Conservation (phyloP, 2,888 invertebrate genomes). For the Clanis bilineata region DNA sequence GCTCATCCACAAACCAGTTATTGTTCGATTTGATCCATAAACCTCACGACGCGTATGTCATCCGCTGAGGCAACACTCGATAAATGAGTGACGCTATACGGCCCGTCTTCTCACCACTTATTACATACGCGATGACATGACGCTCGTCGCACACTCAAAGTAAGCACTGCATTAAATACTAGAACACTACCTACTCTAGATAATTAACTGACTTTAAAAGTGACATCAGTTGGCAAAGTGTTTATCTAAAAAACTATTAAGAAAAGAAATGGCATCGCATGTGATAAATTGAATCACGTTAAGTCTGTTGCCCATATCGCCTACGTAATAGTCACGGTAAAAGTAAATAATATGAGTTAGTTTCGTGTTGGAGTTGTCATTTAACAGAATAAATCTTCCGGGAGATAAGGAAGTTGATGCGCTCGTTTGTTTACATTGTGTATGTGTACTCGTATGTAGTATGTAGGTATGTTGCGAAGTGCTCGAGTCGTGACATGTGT, state of each 20-base stretch:
- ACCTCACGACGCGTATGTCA: constrained; percentile 27
- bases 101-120: background rate
- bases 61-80: constrained; percentile 23
- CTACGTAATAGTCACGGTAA: constrained; percentile 6
- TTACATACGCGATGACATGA: constrained; percentile 1
- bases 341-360: constrained; percentile 8
- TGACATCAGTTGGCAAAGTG: constrained; percentile 2
- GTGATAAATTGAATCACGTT: constrained; percentile 10
- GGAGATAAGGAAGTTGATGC: constrained; percentile 62
- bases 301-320: constrained; percentile 10
- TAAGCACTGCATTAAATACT: background rate
- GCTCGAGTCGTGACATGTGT: constrained; percentile 37
- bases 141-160: background rate
- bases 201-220: background rate
- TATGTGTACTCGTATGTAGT: constrained; percentile 47
- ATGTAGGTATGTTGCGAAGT: constrained; percentile 33
- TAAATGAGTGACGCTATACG: constrained; percentile 7
- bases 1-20: constrained; percentile 37
- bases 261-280: constrained; percentile 10
- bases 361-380: constrained; percentile 38
- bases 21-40: constrained; percentile 29
- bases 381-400: constrained; percentile 53
- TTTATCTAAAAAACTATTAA: constrained; percentile 6
- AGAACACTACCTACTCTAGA: background rate
- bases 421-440: constrained; percentile 46